Conservation (phyloP, 1,140 invertebrate species). For the Hyles euphorbiae region DNA sequence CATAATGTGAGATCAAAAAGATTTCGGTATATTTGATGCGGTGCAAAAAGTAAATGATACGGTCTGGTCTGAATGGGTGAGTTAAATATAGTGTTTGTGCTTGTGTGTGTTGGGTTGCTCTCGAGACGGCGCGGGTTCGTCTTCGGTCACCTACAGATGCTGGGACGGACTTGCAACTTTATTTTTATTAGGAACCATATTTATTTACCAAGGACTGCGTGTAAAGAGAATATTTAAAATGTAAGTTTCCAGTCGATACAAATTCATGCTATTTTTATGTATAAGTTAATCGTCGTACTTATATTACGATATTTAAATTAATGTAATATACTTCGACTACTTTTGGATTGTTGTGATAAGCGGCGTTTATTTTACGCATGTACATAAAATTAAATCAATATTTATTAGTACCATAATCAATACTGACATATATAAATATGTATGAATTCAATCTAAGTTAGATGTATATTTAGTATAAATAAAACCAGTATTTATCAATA, state of each 20-base stretch:
- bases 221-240: neutral
- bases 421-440: too few species aligned
- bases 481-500: too few species aligned
- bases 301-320: too few species aligned
- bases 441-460: too few species aligned
- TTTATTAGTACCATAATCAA: neutral
- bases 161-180: neutral
- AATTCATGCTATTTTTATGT: too few species aligned
- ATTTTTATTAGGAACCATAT: too few species aligned
- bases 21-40: neutral
- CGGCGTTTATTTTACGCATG: neutral
- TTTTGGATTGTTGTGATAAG: neutral
- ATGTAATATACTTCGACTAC: neutral
- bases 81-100: conserved; percentile 30
- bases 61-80: conserved; percentile 19
- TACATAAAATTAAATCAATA: neutral
- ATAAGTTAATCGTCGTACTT: too few species aligned
- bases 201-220: neutral
- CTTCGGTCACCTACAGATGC: conserved; percentile 17
- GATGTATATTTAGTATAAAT: too few species aligned
- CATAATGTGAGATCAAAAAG: conserved; percentile 6
- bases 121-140: conserved; percentile 26
- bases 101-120: conserved; percentile 18
- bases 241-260: neutral
- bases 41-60: conserved; percentile 1